Conservation (phyloP, 2,888 invertebrate species). For the Protophormia terraenovae region DNA sequence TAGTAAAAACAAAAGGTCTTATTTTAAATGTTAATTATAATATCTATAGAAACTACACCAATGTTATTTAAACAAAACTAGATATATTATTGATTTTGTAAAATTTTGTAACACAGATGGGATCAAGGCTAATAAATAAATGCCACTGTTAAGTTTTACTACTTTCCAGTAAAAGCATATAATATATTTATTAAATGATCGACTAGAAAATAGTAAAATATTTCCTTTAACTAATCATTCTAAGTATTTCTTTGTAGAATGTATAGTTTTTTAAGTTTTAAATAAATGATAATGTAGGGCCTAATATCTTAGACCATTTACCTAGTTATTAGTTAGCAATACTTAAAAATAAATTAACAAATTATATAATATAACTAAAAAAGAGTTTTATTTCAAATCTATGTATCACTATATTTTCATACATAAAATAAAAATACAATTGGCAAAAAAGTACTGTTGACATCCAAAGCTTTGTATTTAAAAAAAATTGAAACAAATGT, state of each 20-base stretch:
- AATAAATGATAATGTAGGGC: too few relatives aligned
- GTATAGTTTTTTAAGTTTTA: too few relatives aligned
- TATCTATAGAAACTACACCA: background rate
- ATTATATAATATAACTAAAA: background rate
- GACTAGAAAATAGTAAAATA: too few relatives aligned
- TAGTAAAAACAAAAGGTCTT: background rate
- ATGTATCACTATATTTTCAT: background rate
- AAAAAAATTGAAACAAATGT: background rate
- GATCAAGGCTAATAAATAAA: too few relatives aligned
- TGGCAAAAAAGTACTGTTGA: constrained; percentile 12
- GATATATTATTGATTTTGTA: background rate
- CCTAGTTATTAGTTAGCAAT: too few relatives aligned
- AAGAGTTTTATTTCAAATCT: background rate
- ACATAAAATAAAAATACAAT: background rate
- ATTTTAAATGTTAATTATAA: background rate
- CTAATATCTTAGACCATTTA: too few relatives aligned
- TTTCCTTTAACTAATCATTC: too few relatives aligned
- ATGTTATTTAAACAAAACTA: background rate
- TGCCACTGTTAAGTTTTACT: too few relatives aligned
- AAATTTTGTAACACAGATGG: background rate
- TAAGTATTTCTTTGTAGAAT: too few relatives aligned
- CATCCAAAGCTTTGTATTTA: constrained; percentile 7
- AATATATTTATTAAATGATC: too few relatives aligned
- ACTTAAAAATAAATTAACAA: background rate
- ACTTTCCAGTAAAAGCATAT: too few relatives aligned